phyloP scores from a whole-genome alignment of 2,888 invertebrate species.

The Ceriagrion tenellum region DNA sequence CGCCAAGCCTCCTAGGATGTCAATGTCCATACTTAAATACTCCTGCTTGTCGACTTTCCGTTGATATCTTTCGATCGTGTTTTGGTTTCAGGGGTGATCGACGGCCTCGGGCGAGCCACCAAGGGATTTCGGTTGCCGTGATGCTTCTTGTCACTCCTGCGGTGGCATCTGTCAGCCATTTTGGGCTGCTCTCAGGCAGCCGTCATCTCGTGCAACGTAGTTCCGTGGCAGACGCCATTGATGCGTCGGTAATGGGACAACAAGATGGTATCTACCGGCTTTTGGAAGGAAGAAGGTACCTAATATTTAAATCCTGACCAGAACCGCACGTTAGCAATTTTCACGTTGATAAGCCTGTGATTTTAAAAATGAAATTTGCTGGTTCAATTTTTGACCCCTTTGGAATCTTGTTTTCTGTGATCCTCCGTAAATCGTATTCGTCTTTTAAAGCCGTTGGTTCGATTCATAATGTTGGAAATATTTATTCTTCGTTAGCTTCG shows the following conservation, averaged over 20 bases:
- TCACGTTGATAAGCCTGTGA: too few species aligned
- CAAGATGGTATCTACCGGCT: neutral
- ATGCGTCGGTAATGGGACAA: neutral
- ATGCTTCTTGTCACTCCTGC: neutral
- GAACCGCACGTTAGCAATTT: too few species aligned
- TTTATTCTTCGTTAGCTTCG: too few species aligned
- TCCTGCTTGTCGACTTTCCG: neutral
- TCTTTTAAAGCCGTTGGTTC: too few species aligned
- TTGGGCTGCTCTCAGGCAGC: neutral
- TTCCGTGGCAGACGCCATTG: neutral
- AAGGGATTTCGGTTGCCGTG: neutral
- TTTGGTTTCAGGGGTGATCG: neutral
- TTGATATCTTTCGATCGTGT: neutral
- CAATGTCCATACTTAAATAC: neutral
- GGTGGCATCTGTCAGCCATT: neutral
- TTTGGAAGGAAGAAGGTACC: too few species aligned
- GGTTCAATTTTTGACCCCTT: too few species aligned
- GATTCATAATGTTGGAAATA: too few species aligned
- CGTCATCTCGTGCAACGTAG: neutral
- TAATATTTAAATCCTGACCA: too few species aligned
- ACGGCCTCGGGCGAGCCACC: neutral
- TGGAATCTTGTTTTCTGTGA: too few species aligned
- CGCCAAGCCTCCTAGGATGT: neutral
- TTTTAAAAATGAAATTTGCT: too few species aligned
- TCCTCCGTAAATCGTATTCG: too few species aligned